These are phyloP conservation scores for Bryconaethiops microstoma DNA, from an alignment of 2,797 vertebrate genomes.

Conservation along the genomic window DNA sequence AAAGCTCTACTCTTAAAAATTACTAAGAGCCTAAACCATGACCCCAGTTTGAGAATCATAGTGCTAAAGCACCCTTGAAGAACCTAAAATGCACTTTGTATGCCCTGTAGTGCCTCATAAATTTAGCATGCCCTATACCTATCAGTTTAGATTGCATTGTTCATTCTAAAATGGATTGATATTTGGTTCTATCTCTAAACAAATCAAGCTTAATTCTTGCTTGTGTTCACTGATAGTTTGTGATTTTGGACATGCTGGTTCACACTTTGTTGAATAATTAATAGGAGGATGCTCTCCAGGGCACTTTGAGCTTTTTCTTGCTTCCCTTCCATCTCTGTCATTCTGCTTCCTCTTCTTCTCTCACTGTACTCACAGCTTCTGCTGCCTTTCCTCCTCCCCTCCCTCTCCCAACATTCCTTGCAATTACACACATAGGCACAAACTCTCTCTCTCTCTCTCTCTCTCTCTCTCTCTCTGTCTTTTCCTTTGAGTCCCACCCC, in stretches of 20 bases:
- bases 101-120: too few relatives aligned
- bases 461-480: too few relatives aligned
- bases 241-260: slow-evolving; percentile 57
- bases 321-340: not conserved
- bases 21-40: too few relatives aligned
- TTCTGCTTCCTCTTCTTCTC: not conserved
- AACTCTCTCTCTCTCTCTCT: slow-evolving; percentile 1
- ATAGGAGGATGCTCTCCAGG: slow-evolving; percentile 41
- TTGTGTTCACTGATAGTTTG: slow-evolving; percentile 47
- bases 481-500: slow-evolving; percentile 5
- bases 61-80: too few relatives aligned
- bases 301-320: slow-evolving; percentile 13
- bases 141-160: not conserved
- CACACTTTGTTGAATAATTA: slow-evolving; percentile 56
- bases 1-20: too few relatives aligned
- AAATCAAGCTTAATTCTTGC: slow-evolving; percentile 56
- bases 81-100: too few relatives aligned
- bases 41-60: too few relatives aligned
- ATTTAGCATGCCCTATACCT: too few relatives aligned
- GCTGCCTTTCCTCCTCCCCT: not conserved
- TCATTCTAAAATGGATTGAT: not conserved
- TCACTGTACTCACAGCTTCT: not conserved
- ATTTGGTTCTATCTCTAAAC: not conserved
- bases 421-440: not conserved
- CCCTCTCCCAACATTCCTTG: not conserved